Evolutionary conservation across 1,140 invertebrate genomes (phyloP), one percentile per base, ranked within the genome.

Genomic region (Euura lappo): DNA sequence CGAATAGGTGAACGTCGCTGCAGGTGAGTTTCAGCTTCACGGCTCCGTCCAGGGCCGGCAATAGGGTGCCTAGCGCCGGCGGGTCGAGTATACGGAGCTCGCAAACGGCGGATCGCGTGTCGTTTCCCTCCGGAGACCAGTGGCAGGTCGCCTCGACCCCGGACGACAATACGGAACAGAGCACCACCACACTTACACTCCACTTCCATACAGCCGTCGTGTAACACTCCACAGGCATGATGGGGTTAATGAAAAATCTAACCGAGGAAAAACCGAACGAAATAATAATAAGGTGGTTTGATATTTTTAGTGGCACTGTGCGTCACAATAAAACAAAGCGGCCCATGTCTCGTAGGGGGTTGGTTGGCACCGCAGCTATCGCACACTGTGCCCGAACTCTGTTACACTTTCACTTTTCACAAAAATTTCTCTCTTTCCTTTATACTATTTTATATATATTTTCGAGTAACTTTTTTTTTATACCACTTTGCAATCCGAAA

Each of bases 1-100:
- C 95, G 80, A 94, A 94, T 60, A 94, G 91, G 74, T 95, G 89
- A 42, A 93, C 89, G 79, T 94, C 93, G 82, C 92, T 94, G 88
- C 96, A 97, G 73, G 91, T 89, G 10, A 97, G 90, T 68, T 90
- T 88, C 72, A 97, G 84, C 69, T 89, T 90, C 6, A 90, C 89
- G 65, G 91, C 93, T 51, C 92, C 92, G 80, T 96, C 94, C 10
- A 92, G 88, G 80, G 92, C 87, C 64, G 91, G 89, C n/a, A 94
- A 87, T 43, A 92, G 90, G 60, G 91, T 89, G 6, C 90, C 91
- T 71, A 93, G 90, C 7, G 90, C 89, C 8, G 79, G 73, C 0
- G 85, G 83, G 71, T 94, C 93, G 45, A 95, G 88, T 64, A 92
- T 92, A n/a, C 93, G 88, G 44, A 94, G 85, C 72, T 88, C 89